These are phyloP conservation scores for Psilanteris sp. DNA, from an alignment of 1,140 invertebrate genomes.

Conservation along the genomic window DNA sequence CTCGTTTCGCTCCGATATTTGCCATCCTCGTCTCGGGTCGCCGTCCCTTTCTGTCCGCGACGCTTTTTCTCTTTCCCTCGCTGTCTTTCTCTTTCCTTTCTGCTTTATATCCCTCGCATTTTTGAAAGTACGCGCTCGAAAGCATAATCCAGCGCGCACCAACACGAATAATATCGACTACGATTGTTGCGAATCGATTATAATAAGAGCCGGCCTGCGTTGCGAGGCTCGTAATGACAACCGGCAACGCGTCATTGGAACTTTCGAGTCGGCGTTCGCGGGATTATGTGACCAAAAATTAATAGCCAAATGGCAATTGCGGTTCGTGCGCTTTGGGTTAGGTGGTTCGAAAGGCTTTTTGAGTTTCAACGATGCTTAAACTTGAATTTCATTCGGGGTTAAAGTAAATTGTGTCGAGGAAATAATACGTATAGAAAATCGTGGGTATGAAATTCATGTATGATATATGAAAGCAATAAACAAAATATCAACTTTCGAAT, in stretches of 20 bases:
- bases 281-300: constrained; percentile 28
- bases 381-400: too few relatives aligned
- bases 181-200: constrained; percentile 50
- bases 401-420: too few relatives aligned
- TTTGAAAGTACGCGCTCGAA: constrained; percentile 31
- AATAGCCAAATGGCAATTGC: constrained; percentile 1
- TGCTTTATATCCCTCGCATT: constrained; percentile 50
- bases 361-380: neutral
- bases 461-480: too few relatives aligned
- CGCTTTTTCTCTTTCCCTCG: neutral
- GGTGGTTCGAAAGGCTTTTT: neutral
- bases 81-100: constrained; percentile 15
- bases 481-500: too few relatives aligned
- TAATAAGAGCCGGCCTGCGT: neutral
- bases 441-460: too few relatives aligned
- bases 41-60: too few relatives aligned
- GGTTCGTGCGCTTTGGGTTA: constrained; percentile 8
- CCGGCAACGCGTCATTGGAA: constrained; percentile 33
- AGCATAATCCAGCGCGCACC: constrained; percentile 45
- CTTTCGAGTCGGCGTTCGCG: constrained; percentile 14
- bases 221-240: constrained; percentile 13
- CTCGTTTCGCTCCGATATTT: neutral
- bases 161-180: constrained; percentile 6
- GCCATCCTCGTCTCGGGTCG: constrained; percentile 1
- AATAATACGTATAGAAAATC: too few relatives aligned